These are phyloP conservation scores for Hetaerina americana DNA, from an alignment of 1,140 invertebrate genomes.

Conservation along the genomic window DNA sequence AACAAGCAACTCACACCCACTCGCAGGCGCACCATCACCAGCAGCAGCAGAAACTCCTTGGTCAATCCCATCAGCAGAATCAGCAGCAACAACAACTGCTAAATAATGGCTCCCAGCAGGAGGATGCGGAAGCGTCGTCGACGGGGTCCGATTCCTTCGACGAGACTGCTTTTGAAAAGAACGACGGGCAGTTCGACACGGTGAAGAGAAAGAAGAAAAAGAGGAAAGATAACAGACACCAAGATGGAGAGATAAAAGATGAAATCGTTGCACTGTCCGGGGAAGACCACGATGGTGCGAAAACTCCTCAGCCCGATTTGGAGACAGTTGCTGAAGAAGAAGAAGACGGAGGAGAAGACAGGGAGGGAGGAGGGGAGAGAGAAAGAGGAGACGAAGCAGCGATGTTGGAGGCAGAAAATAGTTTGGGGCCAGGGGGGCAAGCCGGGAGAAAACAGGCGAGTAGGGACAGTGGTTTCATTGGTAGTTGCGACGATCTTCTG, in stretches of 20 bases:
- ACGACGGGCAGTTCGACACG: constrained; percentile 63
- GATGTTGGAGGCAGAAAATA: constrained; percentile 4
- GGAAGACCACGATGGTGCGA: constrained; percentile 32
- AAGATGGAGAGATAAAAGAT: constrained; percentile 28
- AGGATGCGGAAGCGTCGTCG: constrained; percentile 4
- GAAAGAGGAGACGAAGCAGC: background rate
- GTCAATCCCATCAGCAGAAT: too few species aligned
- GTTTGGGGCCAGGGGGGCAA: constrained; percentile 11
- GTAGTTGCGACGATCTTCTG: constrained; percentile 72
- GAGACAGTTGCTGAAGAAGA: constrained; percentile 22
- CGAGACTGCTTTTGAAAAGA: constrained; percentile 49
- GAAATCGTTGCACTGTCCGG: constrained; percentile 29
- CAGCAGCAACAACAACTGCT: background rate
- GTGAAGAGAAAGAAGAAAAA: constrained; percentile 69
- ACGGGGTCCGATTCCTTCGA: constrained; percentile 66
- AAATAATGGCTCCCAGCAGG: background rate
- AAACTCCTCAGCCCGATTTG: constrained; percentile 26
- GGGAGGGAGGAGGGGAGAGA: constrained; percentile 30
- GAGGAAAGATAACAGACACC: constrained; percentile 22
- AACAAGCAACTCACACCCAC: constrained; percentile 27
- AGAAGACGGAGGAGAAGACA: constrained; percentile 24
- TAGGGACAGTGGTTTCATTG: constrained; percentile 73
- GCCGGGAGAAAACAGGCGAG: constrained; percentile 54
- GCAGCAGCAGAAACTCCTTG: background rate
- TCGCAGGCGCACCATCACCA: background rate